phyloP scores from a whole-genome alignment of 2,113 vertebrate genomes.

The Scortum barcoo region DNA sequence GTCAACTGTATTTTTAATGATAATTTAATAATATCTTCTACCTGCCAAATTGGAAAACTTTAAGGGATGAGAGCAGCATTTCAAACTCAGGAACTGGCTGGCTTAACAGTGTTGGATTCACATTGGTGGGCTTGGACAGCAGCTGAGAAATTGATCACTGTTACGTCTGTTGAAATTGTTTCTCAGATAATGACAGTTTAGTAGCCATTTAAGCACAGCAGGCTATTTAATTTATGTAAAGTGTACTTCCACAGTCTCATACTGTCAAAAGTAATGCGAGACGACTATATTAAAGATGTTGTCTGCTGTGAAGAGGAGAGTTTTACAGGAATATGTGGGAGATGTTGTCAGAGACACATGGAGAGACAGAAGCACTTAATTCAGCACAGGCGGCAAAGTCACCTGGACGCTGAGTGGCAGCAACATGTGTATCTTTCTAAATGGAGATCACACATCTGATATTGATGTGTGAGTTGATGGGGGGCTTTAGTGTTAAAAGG shows the following conservation, averaged over 20 bases:
- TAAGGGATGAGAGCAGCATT: not conserved
- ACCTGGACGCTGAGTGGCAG: slow-evolving; percentile 50
- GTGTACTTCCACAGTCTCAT: not conserved
- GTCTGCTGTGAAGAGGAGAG: not conserved
- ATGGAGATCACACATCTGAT: slow-evolving; percentile 56
- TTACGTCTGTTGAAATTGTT: not conserved
- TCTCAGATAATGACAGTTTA: not conserved
- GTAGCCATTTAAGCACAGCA: not conserved
- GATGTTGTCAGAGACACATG: not conserved
- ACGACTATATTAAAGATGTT: not conserved
- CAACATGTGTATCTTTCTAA: slow-evolving; percentile 61
- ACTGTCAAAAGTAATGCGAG: no score
- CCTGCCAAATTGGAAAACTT: not conserved
- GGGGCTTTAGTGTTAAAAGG: slow-evolving; percentile 65
- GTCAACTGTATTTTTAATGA: not conserved
- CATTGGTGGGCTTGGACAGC: not conserved
- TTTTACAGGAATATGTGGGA: not conserved
- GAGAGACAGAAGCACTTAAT: not conserved
- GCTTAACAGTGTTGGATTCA: not conserved
- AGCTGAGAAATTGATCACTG: slow-evolving; percentile 1
- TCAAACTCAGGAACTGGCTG: slow-evolving; percentile 1
- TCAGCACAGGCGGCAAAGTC: slow-evolving; percentile 2
- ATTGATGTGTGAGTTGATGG: slow-evolving; percentile 46
- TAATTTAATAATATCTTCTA: not conserved
- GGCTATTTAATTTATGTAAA: not conserved